Conservation (phyloP, 2,888 invertebrate species). For the Chrysodeixis includens region DNA sequence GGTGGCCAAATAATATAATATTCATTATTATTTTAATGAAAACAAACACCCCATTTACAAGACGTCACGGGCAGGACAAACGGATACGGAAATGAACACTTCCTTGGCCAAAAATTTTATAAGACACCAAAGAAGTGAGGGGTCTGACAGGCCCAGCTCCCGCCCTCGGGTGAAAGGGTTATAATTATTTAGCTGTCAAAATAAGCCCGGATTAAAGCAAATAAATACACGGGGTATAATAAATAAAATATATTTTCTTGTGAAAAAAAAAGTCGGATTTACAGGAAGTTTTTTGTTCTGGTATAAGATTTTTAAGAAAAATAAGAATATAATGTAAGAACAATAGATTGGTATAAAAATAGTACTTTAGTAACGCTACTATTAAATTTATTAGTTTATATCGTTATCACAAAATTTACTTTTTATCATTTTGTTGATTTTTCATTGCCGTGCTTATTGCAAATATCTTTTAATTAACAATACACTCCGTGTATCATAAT, state of each 20-base stretch:
- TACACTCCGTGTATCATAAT: too few relatives aligned
- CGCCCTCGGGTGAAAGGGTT: slow-evolving; percentile 50
- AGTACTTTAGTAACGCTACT: too few relatives aligned
- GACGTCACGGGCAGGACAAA: slow-evolving; percentile 51
- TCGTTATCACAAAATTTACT: too few relatives aligned
- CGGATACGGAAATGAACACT: slow-evolving; percentile 56
- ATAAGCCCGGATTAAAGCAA: slow-evolving; percentile 44
- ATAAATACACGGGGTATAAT: slow-evolving; percentile 42
- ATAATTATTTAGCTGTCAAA: slow-evolving; percentile 58
- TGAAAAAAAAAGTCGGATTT: too few relatives aligned
- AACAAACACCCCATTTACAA: slow-evolving; percentile 37
- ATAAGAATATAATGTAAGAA: too few relatives aligned
- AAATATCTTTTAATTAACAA: too few relatives aligned
- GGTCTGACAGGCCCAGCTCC: slow-evolving; percentile 54
- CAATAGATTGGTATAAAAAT: too few relatives aligned
- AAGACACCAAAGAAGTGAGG: slow-evolving; percentile 47
- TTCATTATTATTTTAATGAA: slow-evolving; percentile 25
- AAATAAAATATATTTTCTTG: slow-evolving; percentile 15
- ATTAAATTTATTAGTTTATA: too few relatives aligned
- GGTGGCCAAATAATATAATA: not conserved
- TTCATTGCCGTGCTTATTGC: too few relatives aligned
- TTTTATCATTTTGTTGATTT: too few relatives aligned
- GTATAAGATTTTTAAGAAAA: too few relatives aligned
- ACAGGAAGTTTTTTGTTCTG: too few relatives aligned
- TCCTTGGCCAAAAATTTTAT: slow-evolving; percentile 54